phyloP scores from a whole-genome alignment of 2,113 vertebrate species.

The Mystacornis crossleyi region DNA sequence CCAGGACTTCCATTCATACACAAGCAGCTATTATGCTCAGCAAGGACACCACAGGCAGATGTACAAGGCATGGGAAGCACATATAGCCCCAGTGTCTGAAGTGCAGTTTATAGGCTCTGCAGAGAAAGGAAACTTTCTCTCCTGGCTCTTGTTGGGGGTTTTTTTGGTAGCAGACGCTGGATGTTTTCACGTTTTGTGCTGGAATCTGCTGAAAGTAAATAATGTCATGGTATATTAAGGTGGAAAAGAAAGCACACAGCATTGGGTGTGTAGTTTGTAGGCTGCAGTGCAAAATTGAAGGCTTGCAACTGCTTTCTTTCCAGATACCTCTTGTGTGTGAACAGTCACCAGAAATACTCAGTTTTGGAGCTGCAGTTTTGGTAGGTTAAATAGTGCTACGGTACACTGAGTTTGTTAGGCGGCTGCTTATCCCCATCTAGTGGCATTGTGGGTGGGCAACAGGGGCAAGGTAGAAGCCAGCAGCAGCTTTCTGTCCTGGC shows the following conservation, averaged over 20 bases:
- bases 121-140: neutral
- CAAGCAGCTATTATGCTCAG: neutral
- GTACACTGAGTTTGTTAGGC: neutral
- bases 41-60: neutral
- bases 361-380: neutral
- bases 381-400: neutral
- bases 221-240: neutral
- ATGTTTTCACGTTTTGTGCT: neutral
- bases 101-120: neutral
- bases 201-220: neutral
- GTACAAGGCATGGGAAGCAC: neutral
- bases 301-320: neutral
- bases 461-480: neutral
- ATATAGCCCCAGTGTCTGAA: neutral
- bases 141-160: neutral
- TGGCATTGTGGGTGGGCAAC: neutral
- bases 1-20: neutral
- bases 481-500: neutral
- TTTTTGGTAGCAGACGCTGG: neutral
- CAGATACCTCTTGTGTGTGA: neutral
- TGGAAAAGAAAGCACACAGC: neutral
- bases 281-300: neutral
- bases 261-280: neutral
- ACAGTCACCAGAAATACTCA: neutral
- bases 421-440: neutral